phyloP scores from a whole-genome alignment of 2,797 vertebrate genomes.

The Hydrophis major region DNA sequence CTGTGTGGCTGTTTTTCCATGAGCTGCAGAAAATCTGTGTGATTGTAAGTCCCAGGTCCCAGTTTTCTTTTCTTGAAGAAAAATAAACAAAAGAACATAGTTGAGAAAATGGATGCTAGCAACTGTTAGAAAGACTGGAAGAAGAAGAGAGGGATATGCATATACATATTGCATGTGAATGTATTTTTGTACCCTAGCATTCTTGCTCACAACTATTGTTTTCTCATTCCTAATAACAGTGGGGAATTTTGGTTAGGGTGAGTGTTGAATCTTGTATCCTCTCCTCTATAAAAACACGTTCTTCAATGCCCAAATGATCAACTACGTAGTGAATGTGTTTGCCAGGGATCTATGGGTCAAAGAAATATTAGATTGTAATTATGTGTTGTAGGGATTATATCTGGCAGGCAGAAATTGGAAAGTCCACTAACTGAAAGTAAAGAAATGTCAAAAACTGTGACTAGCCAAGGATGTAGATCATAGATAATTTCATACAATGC shows the following conservation, averaged over 20 bases:
- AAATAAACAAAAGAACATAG: not conserved
- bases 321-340: not conserved
- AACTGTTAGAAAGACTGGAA: not conserved
- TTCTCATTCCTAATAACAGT: not conserved
- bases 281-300: not conserved
- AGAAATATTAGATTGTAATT: not conserved
- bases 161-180: not conserved
- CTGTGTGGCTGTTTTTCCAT: conserved; percentile 62
- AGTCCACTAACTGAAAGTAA: not conserved
- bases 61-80: conserved; percentile 60
- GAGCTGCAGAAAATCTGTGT: conserved; percentile 67
- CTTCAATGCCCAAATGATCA: not conserved
- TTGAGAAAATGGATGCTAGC: not conserved
- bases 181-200: not conserved
- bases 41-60: conserved; percentile 70
- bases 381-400: not conserved
- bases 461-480: not conserved
- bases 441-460: not conserved
- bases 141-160: not conserved
- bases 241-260: not conserved
- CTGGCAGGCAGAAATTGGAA: not conserved
- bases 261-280: not conserved
- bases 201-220: not conserved
- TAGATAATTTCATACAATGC: not conserved
- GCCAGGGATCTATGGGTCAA: not conserved